phyloP scores from a whole-genome alignment of 2,797 vertebrate species.

The Acanthopagrus latus region DNA sequence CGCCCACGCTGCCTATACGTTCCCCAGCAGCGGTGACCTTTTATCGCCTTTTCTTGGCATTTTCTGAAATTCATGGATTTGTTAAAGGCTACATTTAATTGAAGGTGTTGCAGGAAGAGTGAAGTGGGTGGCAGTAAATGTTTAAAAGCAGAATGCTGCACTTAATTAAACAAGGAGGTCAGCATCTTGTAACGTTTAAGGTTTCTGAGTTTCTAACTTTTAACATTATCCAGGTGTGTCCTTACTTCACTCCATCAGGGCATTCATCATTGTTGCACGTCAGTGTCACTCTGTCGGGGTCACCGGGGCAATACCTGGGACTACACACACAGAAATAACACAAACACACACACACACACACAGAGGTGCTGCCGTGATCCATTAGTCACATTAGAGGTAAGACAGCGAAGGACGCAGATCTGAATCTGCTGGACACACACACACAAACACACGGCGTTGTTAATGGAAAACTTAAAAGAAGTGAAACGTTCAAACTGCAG shows the following conservation, averaged over 20 bases:
- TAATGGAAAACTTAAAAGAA: slow-evolving; percentile 37
- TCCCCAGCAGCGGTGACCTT: slow-evolving; percentile 1
- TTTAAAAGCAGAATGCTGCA: slow-evolving; percentile 80
- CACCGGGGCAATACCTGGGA: slow-evolving; percentile 67
- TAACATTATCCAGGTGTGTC: slow-evolving; percentile 80
- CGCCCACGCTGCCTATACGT: background rate
- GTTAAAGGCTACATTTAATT: slow-evolving; percentile 66
- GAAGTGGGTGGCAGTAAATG: slow-evolving; percentile 76
- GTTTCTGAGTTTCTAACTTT: slow-evolving; percentile 71
- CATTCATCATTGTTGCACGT: slow-evolving; percentile 78
- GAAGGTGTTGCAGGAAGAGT: slow-evolving; percentile 72
- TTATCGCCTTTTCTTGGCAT: slow-evolving; percentile 29
- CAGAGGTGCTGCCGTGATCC: slow-evolving; percentile 36
- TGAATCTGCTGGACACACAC: background rate
- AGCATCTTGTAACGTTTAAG: slow-evolving; percentile 82
- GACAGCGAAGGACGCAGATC: slow-evolving; percentile 34
- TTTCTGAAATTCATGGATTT: slow-evolving; percentile 58
- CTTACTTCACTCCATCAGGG: slow-evolving; percentile 73
- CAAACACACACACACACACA: slow-evolving; percentile 15
- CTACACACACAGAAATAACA: slow-evolving; percentile 24
- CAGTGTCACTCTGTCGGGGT: slow-evolving; percentile 72
- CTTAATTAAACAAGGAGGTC: slow-evolving; percentile 83
- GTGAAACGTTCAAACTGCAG: slow-evolving; percentile 42
- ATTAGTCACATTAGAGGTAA: slow-evolving; percentile 26
- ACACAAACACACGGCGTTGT: slow-evolving; percentile 2